A percentile compares a stretch with the other conserved stretches of the same genome.
phyloP scores from a whole-genome alignment of 2,113 vertebrate species.

The Petroica traversi region DNA sequence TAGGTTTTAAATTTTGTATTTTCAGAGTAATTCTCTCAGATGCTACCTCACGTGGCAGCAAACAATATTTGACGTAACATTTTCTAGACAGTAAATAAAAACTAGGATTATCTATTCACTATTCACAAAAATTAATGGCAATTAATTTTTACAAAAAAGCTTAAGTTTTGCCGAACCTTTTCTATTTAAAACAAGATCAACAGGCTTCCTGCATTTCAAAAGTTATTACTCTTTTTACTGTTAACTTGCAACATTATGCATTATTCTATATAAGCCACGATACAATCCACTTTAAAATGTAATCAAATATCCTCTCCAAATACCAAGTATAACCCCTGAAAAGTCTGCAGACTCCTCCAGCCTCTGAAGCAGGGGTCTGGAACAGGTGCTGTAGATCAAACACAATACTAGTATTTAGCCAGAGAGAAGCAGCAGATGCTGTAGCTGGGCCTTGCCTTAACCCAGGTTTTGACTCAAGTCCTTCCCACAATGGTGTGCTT shows the following conservation, averaged over 20 bases:
- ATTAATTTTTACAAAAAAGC: not conserved
- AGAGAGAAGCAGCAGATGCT: accelerated
- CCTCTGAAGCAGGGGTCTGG: not conserved
- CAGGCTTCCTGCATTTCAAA: not conserved
- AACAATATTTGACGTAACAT: not conserved
- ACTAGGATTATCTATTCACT: not conserved
- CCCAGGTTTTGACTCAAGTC: not conserved
- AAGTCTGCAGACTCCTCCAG: not conserved
- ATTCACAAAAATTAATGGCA: not conserved
- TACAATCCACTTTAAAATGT: not conserved
- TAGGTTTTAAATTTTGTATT: not conserved
- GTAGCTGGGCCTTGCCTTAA: not conserved
- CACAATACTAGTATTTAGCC: not conserved
- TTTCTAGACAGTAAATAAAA: not conserved
- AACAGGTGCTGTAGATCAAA: not conserved
- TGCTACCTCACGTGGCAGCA: not conserved
- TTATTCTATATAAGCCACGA: not conserved
- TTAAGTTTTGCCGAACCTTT: not conserved
- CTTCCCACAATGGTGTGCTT: not conserved
- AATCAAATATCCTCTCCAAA: not conserved
- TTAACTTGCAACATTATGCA: not conserved
- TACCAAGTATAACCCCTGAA: not conserved
- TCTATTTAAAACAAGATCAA: not conserved
- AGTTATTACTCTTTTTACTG: not conserved
- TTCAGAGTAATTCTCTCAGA: not conserved